Percentiles rank a stretch among this genome's conserved stretches.
These are phyloP conservation scores for Melanotaenia maccullochi DNA, from an alignment of 2,797 vertebrate genomes.

Conservation along the genomic window DNA sequence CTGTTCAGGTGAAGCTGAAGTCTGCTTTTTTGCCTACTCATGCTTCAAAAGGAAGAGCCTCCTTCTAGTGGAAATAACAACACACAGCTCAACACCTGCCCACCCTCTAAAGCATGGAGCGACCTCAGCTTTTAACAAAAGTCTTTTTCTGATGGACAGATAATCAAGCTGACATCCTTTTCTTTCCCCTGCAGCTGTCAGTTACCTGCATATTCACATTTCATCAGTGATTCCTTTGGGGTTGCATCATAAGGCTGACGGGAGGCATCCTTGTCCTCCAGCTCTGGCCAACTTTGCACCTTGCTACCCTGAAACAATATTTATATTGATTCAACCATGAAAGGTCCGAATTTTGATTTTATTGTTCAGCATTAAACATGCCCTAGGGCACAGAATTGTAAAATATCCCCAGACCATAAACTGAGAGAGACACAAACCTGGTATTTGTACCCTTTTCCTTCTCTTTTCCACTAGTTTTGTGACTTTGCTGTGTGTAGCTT, in stretches of 20 bases:
- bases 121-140: conserved; percentile 49
- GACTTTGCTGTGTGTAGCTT: background rate
- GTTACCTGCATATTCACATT: conserved; percentile 65
- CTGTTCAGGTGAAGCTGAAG: conserved; percentile 53
- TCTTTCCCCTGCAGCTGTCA: conserved; percentile 33
- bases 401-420: background rate
- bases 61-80: conserved; percentile 72
- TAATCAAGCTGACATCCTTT: conserved; percentile 44
- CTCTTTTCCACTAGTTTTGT: background rate
- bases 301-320: conserved; percentile 39
- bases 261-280: conserved; percentile 39
- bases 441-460: background rate
- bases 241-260: conserved; percentile 42
- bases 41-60: conserved; percentile 56
- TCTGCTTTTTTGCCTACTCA: conserved; percentile 24
- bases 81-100: conserved; percentile 25
- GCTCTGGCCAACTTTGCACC: conserved; percentile 48
- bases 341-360: conserved; percentile 15
- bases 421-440: background rate
- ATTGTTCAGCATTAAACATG: background rate
- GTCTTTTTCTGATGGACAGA: conserved; percentile 32
- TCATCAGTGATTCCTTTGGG: conserved; percentile 54
- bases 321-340: conserved; percentile 66
- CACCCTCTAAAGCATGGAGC: conserved; percentile 14
- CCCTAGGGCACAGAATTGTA: background rate